These are phyloP conservation scores for Camponotus fellah DNA, from an alignment of 2,888 invertebrate genomes.

Conservation along the genomic window DNA sequence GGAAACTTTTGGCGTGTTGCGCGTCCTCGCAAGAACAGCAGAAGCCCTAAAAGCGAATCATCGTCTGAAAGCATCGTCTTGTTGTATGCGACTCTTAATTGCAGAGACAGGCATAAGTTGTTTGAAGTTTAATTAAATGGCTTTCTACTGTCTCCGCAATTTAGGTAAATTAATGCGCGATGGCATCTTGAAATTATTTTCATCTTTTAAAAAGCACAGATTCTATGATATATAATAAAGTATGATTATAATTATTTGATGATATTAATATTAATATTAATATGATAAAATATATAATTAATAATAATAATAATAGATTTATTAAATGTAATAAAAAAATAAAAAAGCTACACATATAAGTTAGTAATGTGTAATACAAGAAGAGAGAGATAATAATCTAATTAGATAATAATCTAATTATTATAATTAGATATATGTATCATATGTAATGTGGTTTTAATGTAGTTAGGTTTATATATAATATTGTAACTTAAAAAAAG, in stretches of 20 bases:
- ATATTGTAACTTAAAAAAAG: not conserved
- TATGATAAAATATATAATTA: not conserved
- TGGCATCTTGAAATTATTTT: conserved; percentile 7
- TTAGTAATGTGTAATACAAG: not conserved
- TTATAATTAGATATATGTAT: not conserved
- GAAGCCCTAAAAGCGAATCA: conserved; percentile 83
- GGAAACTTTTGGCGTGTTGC: conserved; percentile 52
- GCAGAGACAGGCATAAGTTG: conserved; percentile 21
- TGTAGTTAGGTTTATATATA: not conserved
- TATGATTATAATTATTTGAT: not conserved
- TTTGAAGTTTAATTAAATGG: conserved; percentile 44
- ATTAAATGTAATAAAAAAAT: not conserved
- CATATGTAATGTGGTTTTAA: not conserved
- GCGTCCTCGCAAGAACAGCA: conserved; percentile 86
- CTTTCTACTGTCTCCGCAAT: not conserved
- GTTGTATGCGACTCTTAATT: conserved; percentile 15
- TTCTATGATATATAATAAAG: not conserved
- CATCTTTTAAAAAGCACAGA: not conserved
- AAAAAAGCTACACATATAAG: not conserved
- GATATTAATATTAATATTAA: not conserved
- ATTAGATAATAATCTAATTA: conserved; percentile 9
- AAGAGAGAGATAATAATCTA: conserved; percentile 3
- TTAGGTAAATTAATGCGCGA: not conserved
- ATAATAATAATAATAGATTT: not conserved
- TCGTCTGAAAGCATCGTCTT: not conserved